Percentiles rank a stretch among this genome's conserved stretches.
Conservation (phyloP, 2,113 vertebrate genomes). For the Herpailurus yagouaroundi region DNA sequence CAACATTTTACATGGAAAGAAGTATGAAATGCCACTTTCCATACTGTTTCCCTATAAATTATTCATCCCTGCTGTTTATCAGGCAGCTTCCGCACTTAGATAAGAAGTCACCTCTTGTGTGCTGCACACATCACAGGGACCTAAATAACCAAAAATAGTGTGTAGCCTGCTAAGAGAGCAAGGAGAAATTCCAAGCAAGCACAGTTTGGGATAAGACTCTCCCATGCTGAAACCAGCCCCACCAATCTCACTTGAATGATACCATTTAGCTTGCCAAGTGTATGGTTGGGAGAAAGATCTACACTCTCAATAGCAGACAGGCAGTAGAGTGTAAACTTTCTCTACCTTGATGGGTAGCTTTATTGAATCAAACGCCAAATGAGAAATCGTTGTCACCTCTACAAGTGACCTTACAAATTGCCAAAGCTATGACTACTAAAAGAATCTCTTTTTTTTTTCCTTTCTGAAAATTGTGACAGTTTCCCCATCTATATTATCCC, state of each 20-base stretch:
- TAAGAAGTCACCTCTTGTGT: constrained; percentile 83
- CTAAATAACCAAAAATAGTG: constrained; percentile 79
- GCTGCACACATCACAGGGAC: constrained; percentile 72
- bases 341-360: not conserved
- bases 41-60: constrained; percentile 82
- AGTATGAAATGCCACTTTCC: constrained; percentile 84
- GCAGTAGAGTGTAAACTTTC: not conserved
- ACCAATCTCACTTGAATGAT: constrained; percentile 46
- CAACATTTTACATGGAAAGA: constrained; percentile 84
- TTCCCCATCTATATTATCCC: not conserved
- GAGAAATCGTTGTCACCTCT: not conserved
- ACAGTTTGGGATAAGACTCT: constrained; percentile 48
- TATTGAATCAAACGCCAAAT: not conserved
- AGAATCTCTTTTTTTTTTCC: not conserved
- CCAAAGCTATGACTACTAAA: not conserved
- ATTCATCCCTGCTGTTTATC: constrained; percentile 86
- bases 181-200: constrained; percentile 43
- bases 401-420: not conserved
- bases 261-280: not conserved
- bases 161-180: constrained; percentile 56
- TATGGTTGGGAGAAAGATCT: not conserved
- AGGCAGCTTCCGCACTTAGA: constrained; percentile 84
- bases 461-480: not conserved
- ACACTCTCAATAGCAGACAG: not conserved
- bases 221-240: constrained; percentile 11